phyloP scores from a whole-genome alignment of 2,113 vertebrate genomes.

The Siniperca knerii region DNA sequence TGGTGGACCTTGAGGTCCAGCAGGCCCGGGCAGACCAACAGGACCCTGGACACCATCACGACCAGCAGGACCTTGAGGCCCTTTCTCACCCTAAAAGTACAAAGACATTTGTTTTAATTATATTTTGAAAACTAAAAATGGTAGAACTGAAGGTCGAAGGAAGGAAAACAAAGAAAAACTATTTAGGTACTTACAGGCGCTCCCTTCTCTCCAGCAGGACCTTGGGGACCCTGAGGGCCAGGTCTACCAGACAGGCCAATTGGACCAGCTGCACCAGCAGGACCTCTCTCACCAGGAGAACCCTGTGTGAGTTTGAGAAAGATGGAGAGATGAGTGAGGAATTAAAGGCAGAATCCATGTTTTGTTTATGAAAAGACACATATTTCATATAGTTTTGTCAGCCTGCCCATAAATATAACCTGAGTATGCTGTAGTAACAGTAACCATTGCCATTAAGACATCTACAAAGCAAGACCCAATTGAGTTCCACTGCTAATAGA shows the following conservation, averaged over 20 bases:
- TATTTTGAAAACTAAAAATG: conserved; percentile 27
- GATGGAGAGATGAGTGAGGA: not conserved
- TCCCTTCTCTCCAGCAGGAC: conserved; percentile 96
- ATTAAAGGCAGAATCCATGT: not conserved
- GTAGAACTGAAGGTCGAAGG: not conserved
- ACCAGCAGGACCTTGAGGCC: conserved; percentile 94
- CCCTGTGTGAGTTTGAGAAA: conserved; percentile 86
- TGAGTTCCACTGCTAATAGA: conserved; percentile 52
- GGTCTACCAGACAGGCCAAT: conserved; percentile 94
- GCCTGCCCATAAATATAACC: not conserved
- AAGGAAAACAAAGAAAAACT: not conserved
- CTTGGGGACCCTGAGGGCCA: conserved; percentile 95
- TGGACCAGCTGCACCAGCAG: conserved; percentile 93
- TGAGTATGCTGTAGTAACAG: conserved; percentile 21
- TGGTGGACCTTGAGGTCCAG: conserved; percentile 95
- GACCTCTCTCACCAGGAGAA: conserved; percentile 94
- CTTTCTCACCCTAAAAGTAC: conserved; percentile 93
- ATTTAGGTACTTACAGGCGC: conserved; percentile 89
- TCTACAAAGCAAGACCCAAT: conserved; percentile 24
- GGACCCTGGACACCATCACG: conserved; percentile 97
- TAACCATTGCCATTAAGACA: conserved; percentile 31
- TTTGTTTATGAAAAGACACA: conserved; percentile 4
- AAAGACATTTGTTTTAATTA: conserved; percentile 20
- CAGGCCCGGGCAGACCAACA: conserved; percentile 95
- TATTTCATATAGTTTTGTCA: not conserved